Base-by-base conservation (phyloP, 2,113 vertebrate species). In the Callipepla squamata region DNA sequence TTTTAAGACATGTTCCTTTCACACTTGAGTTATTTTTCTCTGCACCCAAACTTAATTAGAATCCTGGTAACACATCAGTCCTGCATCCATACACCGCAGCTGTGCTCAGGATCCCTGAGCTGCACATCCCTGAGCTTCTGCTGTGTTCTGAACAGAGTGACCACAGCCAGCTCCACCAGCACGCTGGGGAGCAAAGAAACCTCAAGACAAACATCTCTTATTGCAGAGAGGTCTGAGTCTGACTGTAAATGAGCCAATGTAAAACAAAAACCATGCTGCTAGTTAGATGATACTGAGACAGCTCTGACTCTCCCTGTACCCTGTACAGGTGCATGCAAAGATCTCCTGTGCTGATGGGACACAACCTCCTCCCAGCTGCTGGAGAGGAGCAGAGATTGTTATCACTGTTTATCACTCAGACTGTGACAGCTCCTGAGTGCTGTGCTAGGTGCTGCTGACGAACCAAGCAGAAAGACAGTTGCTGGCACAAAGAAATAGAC, bases 1-100 rank as follows among this genome's bases (percentile, higher is more conserved):
- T 90, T 96, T 83, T 77, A 68, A 94, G 68, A 72, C 28, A 47
- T 38, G 44, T 19, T 91, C 70, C 38, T 93, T 92, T 91, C 89
- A 65, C 57, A 50, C 85, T 77, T 74, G 78, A 81, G 38, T 62
- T 90, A 30, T 87, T 94, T 89, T 78, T 68, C 36, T 79, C 59
- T 67, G 61, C 28, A 34, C 55, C 20, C 47, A 68, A 78, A 72
- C 0, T 0, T 32, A 79, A 79, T 57, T n/a, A 85, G 42, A 50
- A 40, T 77, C 26, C 18, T 45, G n/a, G 40, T 18, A n/a, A 74
- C 14, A 20, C 13, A 12, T 19, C 7, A 3, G 20, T 68, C 23
- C 57, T 44, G 26, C 53, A 59, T 79, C 48, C 51, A 25, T 1
- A 20, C 45, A 77, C 11, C 1, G 21, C 30, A 17, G 36, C 4